Conservation (phyloP, 2,888 invertebrate genomes). For the Psococerastis gibbosa region DNA sequence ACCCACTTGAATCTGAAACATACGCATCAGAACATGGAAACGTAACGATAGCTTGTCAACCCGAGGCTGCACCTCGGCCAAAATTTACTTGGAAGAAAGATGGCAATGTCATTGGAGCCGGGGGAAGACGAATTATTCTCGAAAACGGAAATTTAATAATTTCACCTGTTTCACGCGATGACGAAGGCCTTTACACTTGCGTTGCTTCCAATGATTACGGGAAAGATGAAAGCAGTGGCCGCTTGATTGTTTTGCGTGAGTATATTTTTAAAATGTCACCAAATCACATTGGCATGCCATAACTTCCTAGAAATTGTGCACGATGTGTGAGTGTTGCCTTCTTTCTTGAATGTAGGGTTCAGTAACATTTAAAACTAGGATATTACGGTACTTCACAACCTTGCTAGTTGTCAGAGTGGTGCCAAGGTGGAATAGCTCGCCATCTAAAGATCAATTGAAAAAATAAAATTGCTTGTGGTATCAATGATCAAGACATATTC, state of each 20-base stretch:
- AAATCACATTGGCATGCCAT: too few relatives aligned
- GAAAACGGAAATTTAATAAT: conserved; percentile 77
- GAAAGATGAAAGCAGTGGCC: conserved; percentile 66
- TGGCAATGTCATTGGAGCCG: conserved; percentile 52
- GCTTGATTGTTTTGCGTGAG: conserved; percentile 62
- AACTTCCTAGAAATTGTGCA: too few relatives aligned
- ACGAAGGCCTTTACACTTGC: conserved; percentile 74
- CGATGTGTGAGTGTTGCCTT: too few relatives aligned
- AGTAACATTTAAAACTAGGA: too few relatives aligned
- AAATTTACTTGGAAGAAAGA: conserved; percentile 81
- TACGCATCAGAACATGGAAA: conserved; percentile 85
- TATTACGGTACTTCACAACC: too few relatives aligned
- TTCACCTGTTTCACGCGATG: conserved; percentile 64
- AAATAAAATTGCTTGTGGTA: too few relatives aligned
- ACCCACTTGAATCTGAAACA: conserved; percentile 71
- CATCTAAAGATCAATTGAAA: too few relatives aligned
- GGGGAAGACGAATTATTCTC: conserved; percentile 62
- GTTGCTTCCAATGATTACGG: conserved; percentile 69
- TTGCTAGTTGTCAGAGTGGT: too few relatives aligned
- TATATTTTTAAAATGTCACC: too few relatives aligned
- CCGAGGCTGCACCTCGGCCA: conserved; percentile 85
- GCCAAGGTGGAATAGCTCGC: too few relatives aligned
- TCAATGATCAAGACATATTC: too few relatives aligned
- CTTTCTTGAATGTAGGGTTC: too few relatives aligned
- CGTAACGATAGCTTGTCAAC: conserved; percentile 75